Evolutionary conservation across 1,140 invertebrate species (phyloP).

Genomic region (Melitaea cinxia): DNA sequence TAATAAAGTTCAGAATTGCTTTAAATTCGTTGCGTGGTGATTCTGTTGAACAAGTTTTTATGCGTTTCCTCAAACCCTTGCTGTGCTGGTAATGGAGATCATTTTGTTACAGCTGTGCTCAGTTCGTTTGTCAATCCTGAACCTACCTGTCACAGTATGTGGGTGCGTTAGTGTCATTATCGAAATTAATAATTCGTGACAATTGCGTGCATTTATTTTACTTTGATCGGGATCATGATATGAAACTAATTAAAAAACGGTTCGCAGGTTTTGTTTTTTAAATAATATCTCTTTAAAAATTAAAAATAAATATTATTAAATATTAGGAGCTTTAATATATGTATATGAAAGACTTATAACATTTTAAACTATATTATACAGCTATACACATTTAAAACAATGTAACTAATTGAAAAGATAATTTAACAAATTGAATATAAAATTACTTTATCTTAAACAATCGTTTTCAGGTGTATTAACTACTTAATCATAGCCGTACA

Average conservation of each 20-base stretch:
- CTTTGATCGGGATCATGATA: neutral
- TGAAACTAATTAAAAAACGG: neutral
- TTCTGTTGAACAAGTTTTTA: neutral
- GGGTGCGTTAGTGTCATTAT: too few relatives aligned
- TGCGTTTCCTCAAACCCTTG: neutral
- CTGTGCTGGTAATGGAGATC: neutral
- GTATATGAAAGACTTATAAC: too few relatives aligned
- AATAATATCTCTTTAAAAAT: too few relatives aligned
- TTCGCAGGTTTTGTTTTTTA: neutral
- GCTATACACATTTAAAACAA: too few relatives aligned
- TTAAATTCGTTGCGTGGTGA: neutral
- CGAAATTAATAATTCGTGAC: neutral
- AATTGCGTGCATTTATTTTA: neutral
- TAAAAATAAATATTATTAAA: too few relatives aligned
- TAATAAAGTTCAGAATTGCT: neutral
- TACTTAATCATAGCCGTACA: conserved; percentile 9
- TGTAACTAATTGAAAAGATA: too few relatives aligned
- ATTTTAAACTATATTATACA: too few relatives aligned
- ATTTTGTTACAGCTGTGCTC: neutral
- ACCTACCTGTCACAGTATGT: neutral
- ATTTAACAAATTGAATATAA: too few relatives aligned
- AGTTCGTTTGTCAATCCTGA: neutral
- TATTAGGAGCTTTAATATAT: too few relatives aligned
- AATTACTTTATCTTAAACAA: neutral
- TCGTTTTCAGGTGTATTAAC: conserved; percentile 8